Percentiles rank a stretch among this genome's conserved stretches.
Conservation (phyloP, 2,797 vertebrate species). For the Cryptoblepharus egeriae region DNA sequence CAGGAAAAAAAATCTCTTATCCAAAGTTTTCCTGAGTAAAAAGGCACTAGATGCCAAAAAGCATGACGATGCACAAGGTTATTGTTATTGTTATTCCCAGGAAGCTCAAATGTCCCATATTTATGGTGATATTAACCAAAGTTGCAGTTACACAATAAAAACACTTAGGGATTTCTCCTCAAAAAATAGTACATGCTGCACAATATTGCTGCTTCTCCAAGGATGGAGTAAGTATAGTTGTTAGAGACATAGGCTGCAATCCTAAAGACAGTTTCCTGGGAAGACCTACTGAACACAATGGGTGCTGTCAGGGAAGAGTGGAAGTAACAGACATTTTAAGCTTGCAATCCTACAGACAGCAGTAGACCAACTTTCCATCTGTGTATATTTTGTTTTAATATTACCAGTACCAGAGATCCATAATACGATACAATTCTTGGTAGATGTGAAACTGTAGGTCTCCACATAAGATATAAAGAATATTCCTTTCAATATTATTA, state of each 20-base stretch:
- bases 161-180: not conserved
- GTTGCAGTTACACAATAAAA: constrained; percentile 35
- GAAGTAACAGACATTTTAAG: not conserved
- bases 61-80: no score
- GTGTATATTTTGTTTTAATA: not conserved
- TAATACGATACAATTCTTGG: constrained; percentile 14
- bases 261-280: no score
- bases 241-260: not conserved
- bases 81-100: no score
- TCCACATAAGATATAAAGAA: constrained; percentile 8
- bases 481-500: not conserved
- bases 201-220: not conserved
- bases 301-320: not conserved
- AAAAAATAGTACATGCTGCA: not conserved
- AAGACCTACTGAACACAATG: no score
- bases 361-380: not conserved
- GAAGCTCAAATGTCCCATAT: not conserved
- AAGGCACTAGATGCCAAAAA: not conserved
- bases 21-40: not conserved
- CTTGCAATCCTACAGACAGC: not conserved
- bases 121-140: not conserved
- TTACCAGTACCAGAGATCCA: not conserved
- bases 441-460: constrained; percentile 24
- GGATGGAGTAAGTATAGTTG: not conserved
- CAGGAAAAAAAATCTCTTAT: no score